Evolutionary conservation across 1,140 invertebrate species (phyloP), one percentile per base, ranked within the genome.

Genomic region (Bathynomus jamesi): DNA sequence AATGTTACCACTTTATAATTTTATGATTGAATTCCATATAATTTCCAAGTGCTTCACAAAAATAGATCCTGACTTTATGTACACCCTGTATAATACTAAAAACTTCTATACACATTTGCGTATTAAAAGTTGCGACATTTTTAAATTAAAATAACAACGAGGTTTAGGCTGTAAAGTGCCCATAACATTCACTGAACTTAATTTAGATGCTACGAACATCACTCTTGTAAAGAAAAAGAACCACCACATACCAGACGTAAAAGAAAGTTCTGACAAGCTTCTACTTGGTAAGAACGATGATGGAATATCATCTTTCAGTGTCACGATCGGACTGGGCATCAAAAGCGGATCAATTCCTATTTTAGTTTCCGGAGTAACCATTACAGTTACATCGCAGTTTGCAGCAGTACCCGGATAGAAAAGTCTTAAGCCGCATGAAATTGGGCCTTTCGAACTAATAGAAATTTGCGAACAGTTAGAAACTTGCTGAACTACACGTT

Each of bases 291-390:
- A 53, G 21, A 53, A 53, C 21, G 40, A 53, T 17, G 86, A 82
- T 13, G 90, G 88, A 28, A 91, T 86, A 71, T 88, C 80, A 79
- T 92, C 90, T 78, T 87, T 89, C 81, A 93, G 92, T 80, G 91
- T 89, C 7, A 89, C 89, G 30, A 92, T 84, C 4, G 91, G 89
- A 71, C 86, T 86, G 63, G 92, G 82, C 78, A 85, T 87, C 78
- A 89, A 85, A 7, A 83, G 61, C 83, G 84, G 28, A 85, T 84
- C 67, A 85, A 84, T 76, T 72, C 60, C 80, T 74, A 69, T 64
- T 1, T 85, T 83, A 4, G 84, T 83, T 75, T 89, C 89, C 72
- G 87, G 86, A 7, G 87, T 87, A 24, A 92, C 81, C 81, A 89
- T 88, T 62, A 92, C 78, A 2, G 89, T 91, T 0, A 92, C 89